Percentiles rank a stretch among this genome's conserved stretches.
Evolutionary conservation across 2,888 invertebrate species (phyloP).

Genomic region (Endotricha flammealis): DNA sequence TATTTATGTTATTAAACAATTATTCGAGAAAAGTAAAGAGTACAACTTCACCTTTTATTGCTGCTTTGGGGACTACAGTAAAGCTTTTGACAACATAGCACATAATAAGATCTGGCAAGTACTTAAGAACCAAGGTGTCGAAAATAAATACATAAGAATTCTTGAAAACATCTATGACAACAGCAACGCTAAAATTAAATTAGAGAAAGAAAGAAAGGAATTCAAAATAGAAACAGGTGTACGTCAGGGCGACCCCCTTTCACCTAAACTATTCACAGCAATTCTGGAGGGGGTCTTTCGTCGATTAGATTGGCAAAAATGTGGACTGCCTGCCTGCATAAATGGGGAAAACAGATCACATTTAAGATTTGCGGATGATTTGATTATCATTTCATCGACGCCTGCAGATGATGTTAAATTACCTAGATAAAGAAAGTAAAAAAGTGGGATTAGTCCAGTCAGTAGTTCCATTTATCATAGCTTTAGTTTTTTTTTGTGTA

Average conservation of each 20-base stretch:
- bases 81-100: conserved; percentile 18
- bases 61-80: conserved; percentile 19
- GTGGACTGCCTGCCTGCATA: conserved; percentile 15
- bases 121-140: conserved; percentile 2
- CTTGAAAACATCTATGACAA: neutral
- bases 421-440: too few relatives aligned
- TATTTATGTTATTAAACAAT: conserved; percentile 11
- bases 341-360: conserved; percentile 13
- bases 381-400: neutral
- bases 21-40: conserved; percentile 13
- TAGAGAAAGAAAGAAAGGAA: conserved; percentile 4
- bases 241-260: conserved; percentile 15
- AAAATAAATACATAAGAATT: neutral
- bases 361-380: conserved; percentile 16
- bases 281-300: conserved; percentile 14
- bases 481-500: too few relatives aligned
- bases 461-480: too few relatives aligned
- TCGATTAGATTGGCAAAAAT: conserved; percentile 13
- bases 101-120: conserved; percentile 7
- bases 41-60: conserved; percentile 12
- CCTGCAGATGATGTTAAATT: too few relatives aligned
- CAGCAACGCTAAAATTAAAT: neutral
- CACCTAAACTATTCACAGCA: conserved; percentile 20
- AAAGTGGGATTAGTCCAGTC: too few relatives aligned
- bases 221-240: conserved; percentile 11